These are phyloP conservation scores for honey bee (Apis mellifera) DNA, from an alignment of 1,140 invertebrate genomes.

Conservation along the genomic window Amel_HAv3.1 CM009934.2:6316501-6317000, in stretches of 20 bases:
- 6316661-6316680: conserved; percentile 67
- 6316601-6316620: conserved; percentile 7
- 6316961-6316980: background rate
- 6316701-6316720: conserved; percentile 18
- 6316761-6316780: background rate
- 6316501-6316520: conserved; percentile 5
- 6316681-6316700: conserved; percentile 44
- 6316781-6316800: background rate
- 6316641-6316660: conserved; percentile 59
- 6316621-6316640: conserved; percentile 70
- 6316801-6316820: conserved; percentile 5
- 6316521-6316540: conserved; percentile 57
- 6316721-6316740: conserved; percentile 23
- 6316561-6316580: conserved; percentile 33
- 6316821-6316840: conserved; percentile 16
- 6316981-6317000: too few species aligned
- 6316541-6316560: conserved; percentile 53
- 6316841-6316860: conserved; percentile 35
- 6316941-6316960: background rate
- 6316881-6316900: background rate
- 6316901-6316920: background rate
- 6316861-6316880: background rate
- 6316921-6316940: background rate
- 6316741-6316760: conserved; percentile 9
- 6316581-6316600: conserved; percentile 66